A percentile compares a stretch with the other conserved stretches of the same genome.
These are phyloP conservation scores for Dryobates pubescens DNA, from an alignment of 2,797 vertebrate species.

Conservation along the genomic window DNA sequence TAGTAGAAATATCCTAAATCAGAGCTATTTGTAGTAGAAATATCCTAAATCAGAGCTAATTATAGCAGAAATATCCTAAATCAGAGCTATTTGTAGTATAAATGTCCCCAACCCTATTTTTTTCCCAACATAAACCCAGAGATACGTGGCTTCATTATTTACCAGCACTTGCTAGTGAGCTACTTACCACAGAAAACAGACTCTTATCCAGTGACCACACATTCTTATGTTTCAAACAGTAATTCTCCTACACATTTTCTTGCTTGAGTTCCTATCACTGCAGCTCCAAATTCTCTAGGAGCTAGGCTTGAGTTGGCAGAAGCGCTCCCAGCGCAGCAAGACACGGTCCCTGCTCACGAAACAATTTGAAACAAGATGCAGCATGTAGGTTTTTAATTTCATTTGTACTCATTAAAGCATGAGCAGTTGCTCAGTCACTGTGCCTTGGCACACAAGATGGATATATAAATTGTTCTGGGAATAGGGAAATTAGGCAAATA, in stretches of 20 bases:
- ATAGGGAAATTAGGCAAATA: constrained; percentile 16
- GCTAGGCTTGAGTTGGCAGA: background rate
- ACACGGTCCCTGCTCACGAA: background rate
- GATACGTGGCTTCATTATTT: fast-evolving
- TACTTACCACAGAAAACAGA: background rate
- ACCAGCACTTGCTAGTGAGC: background rate
- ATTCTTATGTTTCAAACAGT: background rate
- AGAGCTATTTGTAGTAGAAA: too few relatives aligned
- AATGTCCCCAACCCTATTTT: background rate
- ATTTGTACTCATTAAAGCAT: constrained; percentile 52
- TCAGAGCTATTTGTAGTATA: too few relatives aligned
- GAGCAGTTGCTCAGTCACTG: constrained; percentile 16
- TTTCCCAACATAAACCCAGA: background rate
- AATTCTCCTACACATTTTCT: background rate
- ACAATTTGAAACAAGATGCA: constrained; percentile 31
- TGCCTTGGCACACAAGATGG: constrained; percentile 17
- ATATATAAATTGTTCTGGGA: constrained; percentile 11
- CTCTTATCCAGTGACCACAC: background rate
- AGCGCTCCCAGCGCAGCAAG: background rate
- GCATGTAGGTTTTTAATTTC: constrained; percentile 34
- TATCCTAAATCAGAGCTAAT: too few relatives aligned
- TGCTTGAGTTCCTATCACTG: background rate
- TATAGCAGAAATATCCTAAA: too few relatives aligned
- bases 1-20: too few relatives aligned
- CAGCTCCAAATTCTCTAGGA: background rate